phyloP scores from a whole-genome alignment of 2,888 invertebrate genomes.

The Plebejus melissa region DNA sequence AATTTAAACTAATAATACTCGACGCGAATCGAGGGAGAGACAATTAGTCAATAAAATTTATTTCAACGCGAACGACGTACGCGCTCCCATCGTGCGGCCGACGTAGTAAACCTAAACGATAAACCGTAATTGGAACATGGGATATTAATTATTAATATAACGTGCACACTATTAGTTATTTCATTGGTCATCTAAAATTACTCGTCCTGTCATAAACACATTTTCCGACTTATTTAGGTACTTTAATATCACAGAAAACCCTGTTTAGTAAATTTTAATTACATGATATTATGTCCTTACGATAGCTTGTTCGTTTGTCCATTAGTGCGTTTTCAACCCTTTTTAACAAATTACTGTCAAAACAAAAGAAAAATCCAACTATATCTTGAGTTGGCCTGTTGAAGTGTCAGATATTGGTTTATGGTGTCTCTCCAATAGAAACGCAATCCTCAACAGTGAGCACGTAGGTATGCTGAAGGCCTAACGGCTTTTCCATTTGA shows the following conservation, averaged over 20 bases:
- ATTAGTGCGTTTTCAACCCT: no score
- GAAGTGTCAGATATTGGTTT: not conserved
- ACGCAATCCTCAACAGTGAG: not conserved
- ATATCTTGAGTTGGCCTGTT: no score
- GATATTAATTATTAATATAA: not conserved
- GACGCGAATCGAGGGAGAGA: conserved; percentile 43
- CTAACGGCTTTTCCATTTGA: conserved; percentile 17
- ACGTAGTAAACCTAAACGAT: not conserved
- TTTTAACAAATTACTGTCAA: no score
- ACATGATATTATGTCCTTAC: not conserved
- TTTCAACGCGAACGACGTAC: conserved; percentile 38
- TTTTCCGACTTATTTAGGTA: not conserved
- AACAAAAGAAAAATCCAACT: no score
- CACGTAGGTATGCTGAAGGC: not conserved
- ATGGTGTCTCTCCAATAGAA: not conserved
- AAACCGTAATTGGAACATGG: not conserved
- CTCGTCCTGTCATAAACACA: not conserved
- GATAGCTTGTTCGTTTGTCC: no score
- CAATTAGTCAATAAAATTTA: conserved; percentile 58
- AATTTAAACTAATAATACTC: conserved; percentile 55
- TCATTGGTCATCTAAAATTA: not conserved
- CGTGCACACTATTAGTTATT: not conserved
- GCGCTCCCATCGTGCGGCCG: not conserved
- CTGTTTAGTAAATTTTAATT: not conserved
- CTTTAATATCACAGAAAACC: not conserved